Evolutionary conservation across 2,797 vertebrate genomes (phyloP).

Genomic region (Schizothorax lantsangensis): DNA sequence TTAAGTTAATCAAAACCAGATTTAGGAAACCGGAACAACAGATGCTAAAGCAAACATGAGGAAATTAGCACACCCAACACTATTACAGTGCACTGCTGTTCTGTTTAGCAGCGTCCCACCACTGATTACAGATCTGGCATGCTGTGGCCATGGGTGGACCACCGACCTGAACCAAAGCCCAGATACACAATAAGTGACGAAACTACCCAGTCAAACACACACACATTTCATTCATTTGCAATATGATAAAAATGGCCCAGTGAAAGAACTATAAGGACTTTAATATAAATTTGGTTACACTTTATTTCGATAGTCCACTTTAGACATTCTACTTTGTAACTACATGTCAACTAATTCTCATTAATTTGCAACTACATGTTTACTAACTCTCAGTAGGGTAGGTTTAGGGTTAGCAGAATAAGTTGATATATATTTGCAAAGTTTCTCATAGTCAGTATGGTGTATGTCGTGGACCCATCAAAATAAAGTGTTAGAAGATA

Average conservation of each 20-base stretch:
- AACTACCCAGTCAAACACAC: slow-evolving; percentile 4
- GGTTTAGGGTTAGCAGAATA: too few species aligned
- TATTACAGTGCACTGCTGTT: slow-evolving; percentile 44
- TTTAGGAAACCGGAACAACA: slow-evolving; percentile 47
- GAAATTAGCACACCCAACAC: slow-evolving; percentile 40
- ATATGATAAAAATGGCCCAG: slow-evolving; percentile 1
- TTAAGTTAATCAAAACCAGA: slow-evolving; percentile 56
- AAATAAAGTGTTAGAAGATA: too few species aligned
- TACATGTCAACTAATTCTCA: too few species aligned
- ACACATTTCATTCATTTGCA: neutral
- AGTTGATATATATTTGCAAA: too few species aligned
- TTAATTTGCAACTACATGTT: too few species aligned
- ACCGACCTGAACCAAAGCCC: slow-evolving; percentile 36
- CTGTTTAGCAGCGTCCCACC: slow-evolving; percentile 52
- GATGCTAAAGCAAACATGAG: slow-evolving; percentile 52
- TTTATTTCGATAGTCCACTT: too few species aligned
- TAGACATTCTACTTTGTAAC: too few species aligned
- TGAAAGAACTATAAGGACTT: neutral
- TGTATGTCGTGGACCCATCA: too few species aligned
- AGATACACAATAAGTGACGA: slow-evolving; percentile 23
- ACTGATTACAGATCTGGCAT: slow-evolving; percentile 57
- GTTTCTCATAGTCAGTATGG: too few species aligned
- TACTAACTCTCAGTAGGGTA: too few species aligned
- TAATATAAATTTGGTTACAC: neutral
- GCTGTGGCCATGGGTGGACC: slow-evolving; percentile 56